Conservation (phyloP, 2,113 vertebrate species). For the Lagopus leucura region DNA sequence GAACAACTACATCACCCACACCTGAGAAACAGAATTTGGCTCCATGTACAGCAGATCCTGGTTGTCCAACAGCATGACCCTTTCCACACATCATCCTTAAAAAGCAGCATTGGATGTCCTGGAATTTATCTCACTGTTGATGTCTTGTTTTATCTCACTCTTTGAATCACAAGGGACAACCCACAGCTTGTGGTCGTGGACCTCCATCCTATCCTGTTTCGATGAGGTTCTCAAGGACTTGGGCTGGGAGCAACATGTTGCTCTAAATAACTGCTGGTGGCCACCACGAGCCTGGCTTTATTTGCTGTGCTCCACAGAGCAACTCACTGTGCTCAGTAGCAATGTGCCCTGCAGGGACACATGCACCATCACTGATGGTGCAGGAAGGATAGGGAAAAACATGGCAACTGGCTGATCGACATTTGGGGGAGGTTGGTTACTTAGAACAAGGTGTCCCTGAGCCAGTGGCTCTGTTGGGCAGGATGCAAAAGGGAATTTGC, state of each 20-base stretch:
- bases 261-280: background rate
- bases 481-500: background rate
- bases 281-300: background rate
- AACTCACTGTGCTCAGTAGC: background rate
- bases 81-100: background rate
- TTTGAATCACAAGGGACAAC: background rate
- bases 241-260: background rate
- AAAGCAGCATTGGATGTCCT: background rate
- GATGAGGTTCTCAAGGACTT: background rate
- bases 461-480: background rate
- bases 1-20: background rate
- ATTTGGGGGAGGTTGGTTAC: slow-evolving; percentile 5
- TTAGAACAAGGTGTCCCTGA: background rate
- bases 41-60: background rate
- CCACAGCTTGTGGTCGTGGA: background rate
- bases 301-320: background rate
- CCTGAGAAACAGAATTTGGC: background rate
- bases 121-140: background rate
- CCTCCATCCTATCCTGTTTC: background rate
- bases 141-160: background rate
- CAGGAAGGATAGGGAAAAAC: background rate
- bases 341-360: background rate
- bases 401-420: background rate
- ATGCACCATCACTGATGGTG: background rate
- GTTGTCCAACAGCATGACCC: background rate